Base-by-base conservation (phyloP, 2,888 invertebrate species). In the Drosophila nigricruria region DNA sequence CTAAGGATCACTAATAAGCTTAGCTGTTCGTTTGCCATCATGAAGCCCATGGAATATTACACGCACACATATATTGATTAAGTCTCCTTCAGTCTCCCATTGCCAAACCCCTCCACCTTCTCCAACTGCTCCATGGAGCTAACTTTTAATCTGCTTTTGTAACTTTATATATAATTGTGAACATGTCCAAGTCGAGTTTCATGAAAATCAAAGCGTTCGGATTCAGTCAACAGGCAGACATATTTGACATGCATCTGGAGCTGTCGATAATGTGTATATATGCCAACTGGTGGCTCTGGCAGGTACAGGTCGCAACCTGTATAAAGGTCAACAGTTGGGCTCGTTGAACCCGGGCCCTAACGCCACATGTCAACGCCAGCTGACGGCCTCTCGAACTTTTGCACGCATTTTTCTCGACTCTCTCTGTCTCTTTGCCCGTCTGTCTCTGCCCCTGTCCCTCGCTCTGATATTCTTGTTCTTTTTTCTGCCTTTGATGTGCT, bases 1-100 rank as follows among this genome's bases (percentile, higher is more conserved):
- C 98, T 98, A 98, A 96, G 96, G 69, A 98, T 98, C 6, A 98
- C 98, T 92, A 2, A 18, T 3, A 32, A 60, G 0, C n/a, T 77
- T 14, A 5, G 1, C 0, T 77, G 71, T 40, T 71, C 77, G 32
- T 72, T 77, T 36, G 47, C 47, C 16, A 63, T 74, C 3, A 16
- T 77, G 6, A 16, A 66, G 36, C 77, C 69, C 0, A 12, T 9
- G 3, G 23, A 38, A 4, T 5, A 5, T 10, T 32, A 30, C 12
- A 12, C 14, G 3, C 23, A 18, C 18, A 14, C 18, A 34, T 25
- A 25, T 18, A n/a, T 9, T 47, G 30, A 47, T 5, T 18, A 10
- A 2, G 12, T 18, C 12, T 12, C 20, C 20, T 10, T 18, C 12
- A 9, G 8, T 6, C 30, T 27, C 5, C n/a, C n/a, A 30, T 12